These are phyloP conservation scores for Steatocranus sp. DNA, from an alignment of 2,797 vertebrate species.

Conservation along the genomic window DNA sequence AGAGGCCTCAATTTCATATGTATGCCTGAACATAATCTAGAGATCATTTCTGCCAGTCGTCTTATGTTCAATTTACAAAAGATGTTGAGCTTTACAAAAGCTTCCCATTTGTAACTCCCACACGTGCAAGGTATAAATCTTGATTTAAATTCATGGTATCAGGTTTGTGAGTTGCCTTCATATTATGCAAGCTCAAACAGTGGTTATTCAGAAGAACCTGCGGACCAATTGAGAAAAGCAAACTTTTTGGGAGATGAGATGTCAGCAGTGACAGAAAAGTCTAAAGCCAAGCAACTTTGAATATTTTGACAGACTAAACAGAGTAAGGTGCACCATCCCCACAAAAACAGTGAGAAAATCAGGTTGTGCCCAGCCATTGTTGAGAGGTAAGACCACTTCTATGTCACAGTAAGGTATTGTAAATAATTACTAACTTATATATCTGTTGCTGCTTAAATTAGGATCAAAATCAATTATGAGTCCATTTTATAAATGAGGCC, in stretches of 20 bases:
- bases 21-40: background rate
- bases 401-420: background rate
- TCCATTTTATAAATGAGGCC: background rate
- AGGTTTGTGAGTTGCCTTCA: background rate
- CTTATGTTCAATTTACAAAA: background rate
- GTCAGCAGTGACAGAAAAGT: background rate
- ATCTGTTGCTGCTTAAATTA: background rate
- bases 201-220: background rate
- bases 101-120: background rate
- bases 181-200: background rate
- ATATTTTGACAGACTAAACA: background rate
- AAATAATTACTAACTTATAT: background rate
- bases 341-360: accelerated
- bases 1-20: background rate
- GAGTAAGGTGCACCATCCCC: background rate
- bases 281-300: background rate
- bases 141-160: background rate
- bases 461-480: background rate
- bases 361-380: background rate
- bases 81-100: background rate
- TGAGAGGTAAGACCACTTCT: background rate
- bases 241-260: background rate
- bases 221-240: background rate
- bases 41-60: background rate
- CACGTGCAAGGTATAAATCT: background rate